Percentiles rank a stretch among this genome's conserved stretches.
phyloP scores from a whole-genome alignment of 1,140 invertebrate genomes.

The Drosophila kikkawai region DNA sequence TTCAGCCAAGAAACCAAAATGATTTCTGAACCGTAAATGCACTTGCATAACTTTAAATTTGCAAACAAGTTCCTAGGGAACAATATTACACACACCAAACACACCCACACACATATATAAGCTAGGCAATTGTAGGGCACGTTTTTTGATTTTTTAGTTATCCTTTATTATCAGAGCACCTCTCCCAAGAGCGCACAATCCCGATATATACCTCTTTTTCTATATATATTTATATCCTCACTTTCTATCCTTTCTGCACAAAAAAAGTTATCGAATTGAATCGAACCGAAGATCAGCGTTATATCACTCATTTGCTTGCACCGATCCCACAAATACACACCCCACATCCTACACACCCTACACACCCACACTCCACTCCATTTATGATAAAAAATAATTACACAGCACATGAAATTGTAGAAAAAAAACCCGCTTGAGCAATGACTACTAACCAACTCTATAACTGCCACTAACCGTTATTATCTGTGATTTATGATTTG shows the following conservation, averaged over 20 bases:
- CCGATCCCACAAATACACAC: constrained; percentile 36
- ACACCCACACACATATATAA: constrained; percentile 35
- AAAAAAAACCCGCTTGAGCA: constrained; percentile 59
- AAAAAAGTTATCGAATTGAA: constrained; percentile 28
- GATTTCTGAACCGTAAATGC: constrained; percentile 12
- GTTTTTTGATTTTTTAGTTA: constrained; percentile 35
- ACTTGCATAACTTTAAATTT: constrained; percentile 28
- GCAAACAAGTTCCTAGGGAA: constrained; percentile 13
- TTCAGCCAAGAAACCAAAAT: constrained; percentile 33
- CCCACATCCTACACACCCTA: constrained; percentile 16
- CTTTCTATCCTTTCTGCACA: constrained; percentile 33
- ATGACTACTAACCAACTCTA: constrained; percentile 61
- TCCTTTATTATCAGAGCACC: constrained; percentile 40
- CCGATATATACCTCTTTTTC: constrained; percentile 22
- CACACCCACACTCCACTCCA: constrained; percentile 19
- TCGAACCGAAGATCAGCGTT: constrained; percentile 13
- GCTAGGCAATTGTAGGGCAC: constrained; percentile 38
- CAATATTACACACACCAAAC: neutral
- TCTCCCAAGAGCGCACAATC: constrained; percentile 45
- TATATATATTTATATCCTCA: constrained; percentile 34
- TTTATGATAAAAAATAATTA: constrained; percentile 55
- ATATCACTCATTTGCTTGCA: constrained; percentile 65
- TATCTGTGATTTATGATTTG: constrained; percentile 30
- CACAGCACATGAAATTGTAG: constrained; percentile 57
- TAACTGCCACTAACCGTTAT: constrained; percentile 36